These are phyloP conservation scores for Cylindroiulus punctatus DNA, from an alignment of 2,888 invertebrate species.

Conservation along the genomic window DNA sequence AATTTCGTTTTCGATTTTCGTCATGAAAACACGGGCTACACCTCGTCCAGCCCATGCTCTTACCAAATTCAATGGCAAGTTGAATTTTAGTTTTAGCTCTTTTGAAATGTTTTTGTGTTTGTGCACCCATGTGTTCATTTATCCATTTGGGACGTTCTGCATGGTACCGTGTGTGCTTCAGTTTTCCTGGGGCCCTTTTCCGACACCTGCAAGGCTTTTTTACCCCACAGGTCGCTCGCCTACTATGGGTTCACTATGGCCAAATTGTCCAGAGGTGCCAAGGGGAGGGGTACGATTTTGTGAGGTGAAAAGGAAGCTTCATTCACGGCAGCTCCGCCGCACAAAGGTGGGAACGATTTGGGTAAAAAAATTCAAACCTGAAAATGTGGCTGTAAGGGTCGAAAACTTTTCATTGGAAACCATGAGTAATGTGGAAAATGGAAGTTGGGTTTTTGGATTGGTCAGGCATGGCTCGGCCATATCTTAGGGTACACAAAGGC, in stretches of 20 bases:
- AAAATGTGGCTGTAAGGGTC: not conserved
- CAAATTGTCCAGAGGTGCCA: not conserved
- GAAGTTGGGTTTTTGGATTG: not conserved
- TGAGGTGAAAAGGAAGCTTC: not conserved
- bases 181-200: conserved; percentile 12
- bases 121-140: conserved; percentile 34
- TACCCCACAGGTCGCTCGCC: not conserved
- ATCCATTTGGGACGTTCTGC: not conserved
- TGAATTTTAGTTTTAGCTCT: not conserved
- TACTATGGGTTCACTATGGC: not conserved
- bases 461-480: conserved; percentile 9
- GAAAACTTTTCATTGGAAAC: conserved; percentile 2
- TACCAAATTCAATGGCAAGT: not conserved
- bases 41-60: conserved; percentile 11
- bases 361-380: conserved; percentile 4
- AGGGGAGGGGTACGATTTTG: not conserved
- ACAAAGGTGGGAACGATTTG: conserved; percentile 10
- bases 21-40: not conserved
- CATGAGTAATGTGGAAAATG: not conserved
- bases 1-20: not conserved
- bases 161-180: not conserved
- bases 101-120: not conserved
- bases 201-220: conserved; percentile 30
- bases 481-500: conserved; percentile 37
- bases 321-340: not conserved